phyloP scores from a whole-genome alignment of 2,113 vertebrate species.

The Xiphias gladius region DNA sequence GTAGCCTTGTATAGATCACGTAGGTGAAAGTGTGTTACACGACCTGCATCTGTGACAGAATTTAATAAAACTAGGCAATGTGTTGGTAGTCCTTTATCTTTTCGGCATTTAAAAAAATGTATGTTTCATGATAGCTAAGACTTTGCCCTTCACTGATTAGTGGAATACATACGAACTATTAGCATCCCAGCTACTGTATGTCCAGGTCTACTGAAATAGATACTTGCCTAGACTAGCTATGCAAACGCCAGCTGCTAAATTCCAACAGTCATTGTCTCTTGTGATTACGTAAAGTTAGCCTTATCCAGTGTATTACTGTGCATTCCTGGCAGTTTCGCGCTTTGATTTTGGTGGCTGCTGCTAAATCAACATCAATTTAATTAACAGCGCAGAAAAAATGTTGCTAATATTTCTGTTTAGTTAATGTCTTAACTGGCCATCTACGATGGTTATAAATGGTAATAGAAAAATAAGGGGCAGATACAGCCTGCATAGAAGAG shows the following conservation, averaged over 20 bases:
- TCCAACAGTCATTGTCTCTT: too few species aligned
- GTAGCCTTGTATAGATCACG: background rate
- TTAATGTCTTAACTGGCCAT: background rate
- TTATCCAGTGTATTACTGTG: background rate
- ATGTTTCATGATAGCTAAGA: background rate
- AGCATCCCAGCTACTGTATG: background rate
- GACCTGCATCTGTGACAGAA: background rate
- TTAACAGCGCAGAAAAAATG: background rate
- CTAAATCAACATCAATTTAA: background rate
- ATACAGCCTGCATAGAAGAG: slow-evolving; percentile 11
- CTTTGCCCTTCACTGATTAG: background rate
- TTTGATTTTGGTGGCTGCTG: background rate
- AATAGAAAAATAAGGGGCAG: background rate
- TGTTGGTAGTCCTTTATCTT: background rate
- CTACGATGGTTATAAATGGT: background rate
- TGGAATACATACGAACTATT: background rate
- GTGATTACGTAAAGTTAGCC: background rate
- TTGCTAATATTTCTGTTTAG: background rate
- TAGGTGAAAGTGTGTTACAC: background rate
- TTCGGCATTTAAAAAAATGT: background rate
- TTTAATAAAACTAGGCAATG: background rate
- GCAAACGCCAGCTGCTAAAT: background rate
- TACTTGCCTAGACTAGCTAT: background rate
- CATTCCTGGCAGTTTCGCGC: background rate
- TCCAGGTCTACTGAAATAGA: too few species aligned